Percentiles rank a stretch among this genome's conserved stretches.
Conservation (phyloP, 2,797 vertebrate species). For the Sardinella longiceps region DNA sequence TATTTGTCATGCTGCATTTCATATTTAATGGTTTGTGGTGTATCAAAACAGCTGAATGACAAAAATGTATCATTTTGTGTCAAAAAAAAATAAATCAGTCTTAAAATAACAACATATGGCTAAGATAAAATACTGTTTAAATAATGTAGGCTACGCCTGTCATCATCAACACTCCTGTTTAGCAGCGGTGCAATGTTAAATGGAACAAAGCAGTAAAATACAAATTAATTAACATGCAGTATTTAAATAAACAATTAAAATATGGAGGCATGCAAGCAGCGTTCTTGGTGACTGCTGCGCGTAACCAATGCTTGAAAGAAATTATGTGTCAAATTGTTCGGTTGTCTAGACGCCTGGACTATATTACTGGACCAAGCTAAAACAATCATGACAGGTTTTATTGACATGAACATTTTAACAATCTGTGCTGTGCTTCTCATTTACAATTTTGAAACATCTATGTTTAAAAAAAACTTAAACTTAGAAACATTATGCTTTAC, state of each 20-base stretch:
- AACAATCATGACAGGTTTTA: slow-evolving; percentile 36
- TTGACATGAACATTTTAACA: slow-evolving; percentile 37
- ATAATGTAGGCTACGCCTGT: background rate
- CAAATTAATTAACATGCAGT: background rate
- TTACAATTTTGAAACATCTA: background rate
- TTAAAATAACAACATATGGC: background rate
- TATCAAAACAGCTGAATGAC: slow-evolving; percentile 5
- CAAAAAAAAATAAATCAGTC: background rate
- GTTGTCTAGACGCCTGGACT: background rate
- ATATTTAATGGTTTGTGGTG: slow-evolving; percentile 21
- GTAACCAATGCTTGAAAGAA: background rate
- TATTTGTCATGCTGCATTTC: too few species aligned
- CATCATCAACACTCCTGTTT: background rate
- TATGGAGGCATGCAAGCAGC: background rate
- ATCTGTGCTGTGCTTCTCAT: slow-evolving; percentile 16
- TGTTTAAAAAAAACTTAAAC: background rate
- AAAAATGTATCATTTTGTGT: background rate
- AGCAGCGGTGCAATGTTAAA: background rate
- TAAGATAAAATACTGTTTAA: slow-evolving; percentile 4
- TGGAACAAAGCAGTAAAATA: background rate
- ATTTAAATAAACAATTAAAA: background rate
- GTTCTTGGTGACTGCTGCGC: background rate
- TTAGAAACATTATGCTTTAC: slow-evolving; percentile 12
- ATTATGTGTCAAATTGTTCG: background rate
- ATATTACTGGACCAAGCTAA: slow-evolving; percentile 33